Percentiles rank a stretch among this genome's conserved stretches.
These are phyloP conservation scores for Gavialis gangeticus DNA, from an alignment of 2,113 vertebrate genomes.

Conservation along the genomic window DNA sequence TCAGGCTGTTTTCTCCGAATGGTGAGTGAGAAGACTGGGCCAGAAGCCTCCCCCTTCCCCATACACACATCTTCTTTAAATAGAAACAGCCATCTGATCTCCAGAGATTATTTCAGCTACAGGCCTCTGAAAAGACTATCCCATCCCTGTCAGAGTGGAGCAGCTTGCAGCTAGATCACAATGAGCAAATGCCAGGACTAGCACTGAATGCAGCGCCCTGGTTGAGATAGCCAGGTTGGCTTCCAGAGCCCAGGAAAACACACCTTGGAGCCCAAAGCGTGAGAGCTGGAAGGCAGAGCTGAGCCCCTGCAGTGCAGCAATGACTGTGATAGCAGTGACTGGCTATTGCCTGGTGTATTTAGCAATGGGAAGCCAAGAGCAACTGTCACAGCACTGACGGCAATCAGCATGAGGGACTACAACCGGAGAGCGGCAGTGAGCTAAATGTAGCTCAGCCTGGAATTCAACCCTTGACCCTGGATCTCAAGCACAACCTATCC, in stretches of 20 bases:
- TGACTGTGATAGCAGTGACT: neutral
- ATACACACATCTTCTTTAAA: neutral
- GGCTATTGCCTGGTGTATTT: neutral
- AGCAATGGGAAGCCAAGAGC: neutral
- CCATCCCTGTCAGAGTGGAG: fast-evolving
- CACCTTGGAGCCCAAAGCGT: neutral
- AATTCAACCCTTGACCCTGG: constrained; percentile 22
- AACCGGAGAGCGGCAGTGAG: neutral
- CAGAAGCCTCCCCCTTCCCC: neutral
- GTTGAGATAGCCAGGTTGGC: neutral
- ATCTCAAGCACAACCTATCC: constrained; percentile 15
- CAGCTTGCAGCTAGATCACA: neutral
- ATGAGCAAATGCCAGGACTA: neutral
- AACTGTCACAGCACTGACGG: fast-evolving
- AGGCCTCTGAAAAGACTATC: neutral
- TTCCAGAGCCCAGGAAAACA: neutral
- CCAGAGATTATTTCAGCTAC: neutral
- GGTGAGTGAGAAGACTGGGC: neutral
- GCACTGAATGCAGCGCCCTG: neutral
- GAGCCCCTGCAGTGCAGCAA: neutral
- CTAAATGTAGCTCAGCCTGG: constrained; percentile 22
- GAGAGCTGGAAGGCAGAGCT: neutral
- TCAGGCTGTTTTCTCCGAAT: neutral
- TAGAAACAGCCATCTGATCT: neutral
- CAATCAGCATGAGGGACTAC: neutral